These are phyloP conservation scores for Sebastes cheni DNA, from an alignment of 2,797 vertebrate genomes.

Conservation along the genomic window DNA sequence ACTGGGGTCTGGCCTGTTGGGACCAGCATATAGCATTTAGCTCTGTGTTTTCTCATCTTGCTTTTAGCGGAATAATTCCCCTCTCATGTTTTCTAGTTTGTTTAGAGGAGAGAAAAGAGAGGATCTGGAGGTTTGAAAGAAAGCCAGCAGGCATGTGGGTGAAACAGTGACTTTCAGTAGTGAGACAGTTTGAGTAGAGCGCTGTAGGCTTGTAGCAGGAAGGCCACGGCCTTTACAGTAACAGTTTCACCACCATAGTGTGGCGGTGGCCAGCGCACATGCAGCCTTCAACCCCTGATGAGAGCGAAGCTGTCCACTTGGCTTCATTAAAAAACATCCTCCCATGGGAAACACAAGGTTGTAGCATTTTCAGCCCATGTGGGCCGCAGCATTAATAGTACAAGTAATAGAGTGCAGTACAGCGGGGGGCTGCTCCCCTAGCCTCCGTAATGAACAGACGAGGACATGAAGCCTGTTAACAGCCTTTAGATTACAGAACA, in stretches of 20 bases:
- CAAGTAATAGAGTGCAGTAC: constrained; percentile 30
- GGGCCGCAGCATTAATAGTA: constrained; percentile 25
- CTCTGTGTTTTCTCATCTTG: constrained; percentile 3
- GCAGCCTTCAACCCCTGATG: constrained; percentile 43
- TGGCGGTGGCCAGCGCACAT: constrained; percentile 6
- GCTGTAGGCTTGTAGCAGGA: constrained; percentile 7
- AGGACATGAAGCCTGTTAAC: constrained; percentile 50
- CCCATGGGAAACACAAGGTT: constrained; percentile 30
- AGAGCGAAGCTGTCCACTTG: constrained; percentile 55
- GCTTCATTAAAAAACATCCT: constrained; percentile 57
- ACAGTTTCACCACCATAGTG: neutral
- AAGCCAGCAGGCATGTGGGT: constrained; percentile 28
- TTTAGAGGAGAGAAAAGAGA: constrained; percentile 8
- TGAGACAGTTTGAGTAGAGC: constrained; percentile 16
- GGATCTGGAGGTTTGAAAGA: constrained; percentile 9
- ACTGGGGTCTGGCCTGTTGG: constrained; percentile 1
- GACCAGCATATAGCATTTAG: constrained; percentile 27
- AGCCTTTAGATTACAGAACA: constrained; percentile 60
- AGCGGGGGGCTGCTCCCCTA: constrained; percentile 14
- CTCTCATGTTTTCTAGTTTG: neutral
- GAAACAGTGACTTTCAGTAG: constrained; percentile 20
- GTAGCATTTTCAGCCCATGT: constrained; percentile 35
- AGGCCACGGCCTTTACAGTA: constrained; percentile 28
- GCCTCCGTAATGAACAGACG: constrained; percentile 51
- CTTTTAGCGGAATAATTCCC: constrained; percentile 16